Evolutionary conservation across 2,888 invertebrate genomes (phyloP).

Genomic region (Nomada flava): DNA sequence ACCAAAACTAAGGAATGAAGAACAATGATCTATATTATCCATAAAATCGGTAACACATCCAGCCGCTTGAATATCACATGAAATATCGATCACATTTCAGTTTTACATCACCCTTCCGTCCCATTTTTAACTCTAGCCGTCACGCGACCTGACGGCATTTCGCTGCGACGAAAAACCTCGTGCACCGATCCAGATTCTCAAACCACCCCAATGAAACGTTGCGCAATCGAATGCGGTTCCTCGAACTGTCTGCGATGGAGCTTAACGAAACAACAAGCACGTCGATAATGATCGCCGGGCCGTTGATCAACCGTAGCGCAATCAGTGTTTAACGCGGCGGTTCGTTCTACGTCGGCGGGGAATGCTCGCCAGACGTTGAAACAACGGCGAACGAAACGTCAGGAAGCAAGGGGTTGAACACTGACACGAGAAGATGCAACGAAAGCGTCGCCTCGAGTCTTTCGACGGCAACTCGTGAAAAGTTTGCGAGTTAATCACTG

Average conservation of each 20-base stretch:
- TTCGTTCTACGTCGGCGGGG: neutral
- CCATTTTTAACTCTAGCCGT: neutral
- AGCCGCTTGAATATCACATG: no score
- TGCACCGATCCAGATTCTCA: neutral
- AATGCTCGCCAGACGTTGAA: neutral
- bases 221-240: neutral
- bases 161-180: no score
- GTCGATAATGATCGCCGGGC: neutral
- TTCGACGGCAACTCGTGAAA: neutral
- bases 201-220: neutral
- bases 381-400: neutral
- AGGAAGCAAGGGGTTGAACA: neutral
- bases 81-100: neutral
- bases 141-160: neutral
- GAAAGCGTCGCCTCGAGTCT: neutral
- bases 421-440: neutral
- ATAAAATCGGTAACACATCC: no score
- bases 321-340: neutral
- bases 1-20: no score
- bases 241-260: neutral
- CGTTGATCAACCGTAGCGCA: neutral
- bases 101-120: neutral
- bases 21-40: no score
- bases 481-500: conserved; percentile 12
- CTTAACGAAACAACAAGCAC: neutral